Evolutionary conservation across 1,140 invertebrate genomes (phyloP).

Genomic region (Drosophila teissieri): DNA sequence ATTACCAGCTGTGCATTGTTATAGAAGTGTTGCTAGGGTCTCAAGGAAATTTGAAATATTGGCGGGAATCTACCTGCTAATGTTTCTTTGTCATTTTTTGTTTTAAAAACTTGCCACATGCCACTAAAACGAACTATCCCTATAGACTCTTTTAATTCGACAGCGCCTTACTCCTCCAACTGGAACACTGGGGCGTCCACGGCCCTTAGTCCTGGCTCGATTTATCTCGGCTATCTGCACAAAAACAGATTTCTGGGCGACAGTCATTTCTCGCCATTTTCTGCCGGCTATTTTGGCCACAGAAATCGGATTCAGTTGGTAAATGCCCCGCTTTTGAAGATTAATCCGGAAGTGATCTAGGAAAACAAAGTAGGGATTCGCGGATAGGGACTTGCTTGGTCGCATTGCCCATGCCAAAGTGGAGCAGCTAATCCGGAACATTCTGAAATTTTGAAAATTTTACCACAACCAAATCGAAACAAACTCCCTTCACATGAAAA

Average conservation of each 20-base stretch:
- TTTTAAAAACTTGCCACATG: not conserved
- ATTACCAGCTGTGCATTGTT: not conserved
- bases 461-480: not conserved
- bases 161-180: not conserved
- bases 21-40: constrained; percentile 1
- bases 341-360: constrained; percentile 33
- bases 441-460: constrained; percentile 3
- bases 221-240: constrained; percentile 25
- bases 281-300: constrained; percentile 24
- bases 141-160: no score
- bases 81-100: not conserved
- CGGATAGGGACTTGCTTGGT: not conserved
- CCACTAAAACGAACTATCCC: not conserved
- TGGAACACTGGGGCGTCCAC: not conserved
- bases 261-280: constrained; percentile 53
- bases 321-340: constrained; percentile 14
- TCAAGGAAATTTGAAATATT: constrained; percentile 1
- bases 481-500: constrained; percentile 8
- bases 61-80: not conserved
- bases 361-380: constrained; percentile 51
- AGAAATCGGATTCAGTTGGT: constrained; percentile 12
- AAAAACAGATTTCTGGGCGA: constrained; percentile 31
- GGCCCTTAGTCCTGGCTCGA: not conserved
- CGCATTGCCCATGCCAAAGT: not conserved
- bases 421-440: not conserved